A percentile compares a stretch with the other conserved stretches of the same genome.
Conservation (phyloP, 2,888 invertebrate species). For the Pammene aurita region DNA sequence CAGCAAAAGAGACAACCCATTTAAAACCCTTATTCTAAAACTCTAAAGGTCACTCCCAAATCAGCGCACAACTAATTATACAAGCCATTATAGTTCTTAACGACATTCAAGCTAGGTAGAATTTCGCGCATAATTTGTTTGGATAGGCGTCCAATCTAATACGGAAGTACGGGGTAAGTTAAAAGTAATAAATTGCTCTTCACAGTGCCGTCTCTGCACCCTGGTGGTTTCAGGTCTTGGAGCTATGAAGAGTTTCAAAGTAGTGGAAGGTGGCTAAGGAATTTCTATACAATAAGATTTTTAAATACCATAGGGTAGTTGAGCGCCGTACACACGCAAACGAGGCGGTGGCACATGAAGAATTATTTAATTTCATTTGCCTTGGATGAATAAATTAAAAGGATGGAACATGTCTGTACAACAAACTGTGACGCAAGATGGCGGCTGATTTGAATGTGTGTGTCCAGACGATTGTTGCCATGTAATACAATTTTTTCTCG, state of each 20-base stretch:
- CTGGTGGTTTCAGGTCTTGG: slow-evolving; percentile 49
- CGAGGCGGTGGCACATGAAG: too few species aligned
- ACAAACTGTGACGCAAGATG: too few species aligned
- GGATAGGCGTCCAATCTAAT: slow-evolving; percentile 47
- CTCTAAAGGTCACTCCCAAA: slow-evolving; percentile 14
- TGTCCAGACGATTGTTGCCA: too few species aligned
- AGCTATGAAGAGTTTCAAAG: slow-evolving; percentile 15
- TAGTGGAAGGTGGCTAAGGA: not conserved
- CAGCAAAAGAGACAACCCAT: slow-evolving; percentile 4
- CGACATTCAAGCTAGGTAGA: slow-evolving; percentile 23
- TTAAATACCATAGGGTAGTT: too few species aligned
- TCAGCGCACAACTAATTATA: slow-evolving; percentile 17
- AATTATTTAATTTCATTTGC: too few species aligned
- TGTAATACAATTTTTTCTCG: too few species aligned
- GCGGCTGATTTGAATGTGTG: too few species aligned
- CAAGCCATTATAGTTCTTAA: slow-evolving; percentile 23
- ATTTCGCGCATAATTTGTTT: slow-evolving; percentile 31
- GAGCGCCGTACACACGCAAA: too few species aligned
- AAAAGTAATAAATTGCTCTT: slow-evolving; percentile 67
- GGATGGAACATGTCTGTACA: too few species aligned
- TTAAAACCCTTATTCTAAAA: slow-evolving; percentile 1
- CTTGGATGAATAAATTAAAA: too few species aligned
- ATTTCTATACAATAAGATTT: too few species aligned
- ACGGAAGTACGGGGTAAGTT: slow-evolving; percentile 53
- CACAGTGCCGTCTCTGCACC: slow-evolving; percentile 58